Percentiles rank a stretch among this genome's conserved stretches.
Conservation (phyloP, 2,888 invertebrate genomes). For the Allygus modestus region DNA sequence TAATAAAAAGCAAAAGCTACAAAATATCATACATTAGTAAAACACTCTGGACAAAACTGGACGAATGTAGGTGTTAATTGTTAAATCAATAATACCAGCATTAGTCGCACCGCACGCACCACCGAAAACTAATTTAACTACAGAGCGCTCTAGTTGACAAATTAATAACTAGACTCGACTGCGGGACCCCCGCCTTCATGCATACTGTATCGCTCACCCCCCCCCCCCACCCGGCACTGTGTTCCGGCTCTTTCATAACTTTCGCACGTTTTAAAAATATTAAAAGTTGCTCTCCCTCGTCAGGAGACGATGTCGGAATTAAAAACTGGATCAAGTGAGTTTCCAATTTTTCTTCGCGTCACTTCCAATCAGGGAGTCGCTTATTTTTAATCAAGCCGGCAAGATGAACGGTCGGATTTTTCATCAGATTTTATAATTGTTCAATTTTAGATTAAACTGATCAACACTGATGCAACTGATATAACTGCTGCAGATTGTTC, state of each 20-base stretch:
- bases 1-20: not conserved
- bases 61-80: slow-evolving; percentile 40
- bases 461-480: slow-evolving; percentile 22
- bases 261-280: slow-evolving; percentile 61
- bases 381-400: slow-evolving; percentile 50
- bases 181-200: slow-evolving; percentile 46
- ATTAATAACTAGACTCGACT: slow-evolving; percentile 50
- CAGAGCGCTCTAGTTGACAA: slow-evolving; percentile 53
- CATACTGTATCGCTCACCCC: slow-evolving; percentile 5
- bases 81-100: slow-evolving; percentile 49
- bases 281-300: slow-evolving; percentile 55
- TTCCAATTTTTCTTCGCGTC: slow-evolving; percentile 52
- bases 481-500: slow-evolving; percentile 17
- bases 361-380: slow-evolving; percentile 36
- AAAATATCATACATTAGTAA: slow-evolving; percentile 15
- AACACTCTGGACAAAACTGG: not conserved
- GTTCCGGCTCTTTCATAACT: slow-evolving; percentile 38
- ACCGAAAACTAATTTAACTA: slow-evolving; percentile 50
- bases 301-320: slow-evolving; percentile 34
- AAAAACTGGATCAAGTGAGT: slow-evolving; percentile 54
- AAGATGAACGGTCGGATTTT: slow-evolving; percentile 52
- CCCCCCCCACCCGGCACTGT: not conserved
- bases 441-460: slow-evolving; percentile 42
- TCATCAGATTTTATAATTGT: slow-evolving; percentile 49
- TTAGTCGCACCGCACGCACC: slow-evolving; percentile 43